Evolutionary conservation across 1,140 invertebrate species (phyloP).

Genomic region (Drosophila bocki): DNA sequence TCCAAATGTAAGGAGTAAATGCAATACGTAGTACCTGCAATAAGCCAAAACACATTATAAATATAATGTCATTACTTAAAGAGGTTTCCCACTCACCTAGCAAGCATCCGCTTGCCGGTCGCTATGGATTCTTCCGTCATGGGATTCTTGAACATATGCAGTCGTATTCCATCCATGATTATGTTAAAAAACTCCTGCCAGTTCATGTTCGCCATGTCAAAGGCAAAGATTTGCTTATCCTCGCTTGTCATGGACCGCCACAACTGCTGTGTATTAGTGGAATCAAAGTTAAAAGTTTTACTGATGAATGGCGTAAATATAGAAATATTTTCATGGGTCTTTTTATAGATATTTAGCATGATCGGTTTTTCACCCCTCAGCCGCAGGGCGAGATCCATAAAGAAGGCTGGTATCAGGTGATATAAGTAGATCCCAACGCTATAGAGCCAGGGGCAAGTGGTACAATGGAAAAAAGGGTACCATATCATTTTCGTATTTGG

Average conservation of each 20-base stretch:
- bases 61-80: background rate
- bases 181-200: constrained; percentile 87
- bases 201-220: constrained; percentile 88
- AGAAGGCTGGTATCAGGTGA: constrained; percentile 87
- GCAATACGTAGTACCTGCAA: constrained; percentile 4
- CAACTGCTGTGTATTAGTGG: constrained; percentile 88
- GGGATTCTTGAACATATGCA: constrained; percentile 90
- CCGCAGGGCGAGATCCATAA: constrained; percentile 86
- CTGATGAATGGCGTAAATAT: constrained; percentile 89
- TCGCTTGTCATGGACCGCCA: constrained; percentile 86
- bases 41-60: background rate
- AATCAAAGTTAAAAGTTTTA: constrained; percentile 88
- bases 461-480: constrained; percentile 85
- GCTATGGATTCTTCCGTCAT: constrained; percentile 86
- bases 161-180: constrained; percentile 87
- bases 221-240: constrained; percentile 89
- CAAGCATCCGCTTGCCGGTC: background rate
- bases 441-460: constrained; percentile 77
- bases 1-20: background rate
- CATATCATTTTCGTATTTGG: constrained; percentile 85
- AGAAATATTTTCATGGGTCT: constrained; percentile 88
- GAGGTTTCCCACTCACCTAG: background rate
- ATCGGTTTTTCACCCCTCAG: constrained; percentile 78
- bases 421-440: constrained; percentile 85
- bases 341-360: constrained; percentile 88